Percentiles rank a stretch among this genome's conserved stretches.
phyloP scores from a whole-genome alignment of 2,888 invertebrate genomes.

The Limnephilus lunatus region DNA sequence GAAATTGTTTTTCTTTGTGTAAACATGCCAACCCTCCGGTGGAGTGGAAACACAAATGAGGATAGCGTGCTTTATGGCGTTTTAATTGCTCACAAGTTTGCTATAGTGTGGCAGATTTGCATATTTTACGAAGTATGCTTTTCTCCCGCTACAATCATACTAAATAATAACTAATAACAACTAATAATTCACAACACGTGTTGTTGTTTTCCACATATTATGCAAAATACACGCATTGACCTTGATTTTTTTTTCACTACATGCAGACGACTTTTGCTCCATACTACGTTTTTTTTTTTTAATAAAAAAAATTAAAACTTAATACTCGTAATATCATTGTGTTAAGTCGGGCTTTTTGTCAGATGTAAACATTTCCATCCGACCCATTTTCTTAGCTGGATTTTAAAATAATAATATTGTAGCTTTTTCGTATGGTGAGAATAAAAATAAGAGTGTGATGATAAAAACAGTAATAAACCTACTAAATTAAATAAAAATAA shows the following conservation, averaged over 20 bases:
- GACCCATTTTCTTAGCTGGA: too few species aligned
- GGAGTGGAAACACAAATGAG: background rate
- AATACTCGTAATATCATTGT: too few species aligned
- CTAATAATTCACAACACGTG: background rate
- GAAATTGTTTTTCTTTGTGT: background rate
- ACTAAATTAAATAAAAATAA: too few species aligned
- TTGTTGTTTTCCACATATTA: background rate
- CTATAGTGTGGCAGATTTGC: background rate
- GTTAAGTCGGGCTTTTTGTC: too few species aligned
- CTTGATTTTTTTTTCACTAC: background rate
- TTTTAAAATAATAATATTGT: too few species aligned
- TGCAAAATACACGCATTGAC: background rate
- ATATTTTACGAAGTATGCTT: background rate
- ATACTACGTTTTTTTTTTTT: background rate
- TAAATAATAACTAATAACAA: background rate
- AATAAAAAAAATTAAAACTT: too few species aligned
- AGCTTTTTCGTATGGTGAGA: too few species aligned
- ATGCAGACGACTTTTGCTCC: background rate
- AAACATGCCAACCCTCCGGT: background rate
- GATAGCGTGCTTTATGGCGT: background rate
- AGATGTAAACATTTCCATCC: too few species aligned
- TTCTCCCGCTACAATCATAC: background rate
- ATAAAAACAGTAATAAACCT: too few species aligned
- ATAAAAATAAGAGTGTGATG: too few species aligned
- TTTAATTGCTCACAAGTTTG: background rate